Evolutionary conservation across 2,888 invertebrate species (phyloP).

Genomic region (Nudaria mundana): DNA sequence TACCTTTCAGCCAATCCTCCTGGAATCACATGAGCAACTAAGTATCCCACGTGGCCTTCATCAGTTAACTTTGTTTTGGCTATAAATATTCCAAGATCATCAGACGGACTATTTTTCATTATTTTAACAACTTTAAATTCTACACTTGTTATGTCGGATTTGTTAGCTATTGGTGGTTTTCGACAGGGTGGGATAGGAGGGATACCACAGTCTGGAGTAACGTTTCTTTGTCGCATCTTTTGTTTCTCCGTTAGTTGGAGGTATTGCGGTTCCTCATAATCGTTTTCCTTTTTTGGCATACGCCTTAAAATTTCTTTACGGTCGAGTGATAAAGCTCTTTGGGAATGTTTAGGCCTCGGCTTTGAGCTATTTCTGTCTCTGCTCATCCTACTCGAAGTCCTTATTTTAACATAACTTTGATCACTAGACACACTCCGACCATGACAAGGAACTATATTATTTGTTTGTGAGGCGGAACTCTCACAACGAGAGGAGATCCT

Average conservation of each 20-base stretch:
- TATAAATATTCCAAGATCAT: constrained; percentile 87
- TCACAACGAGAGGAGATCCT: constrained; percentile 77
- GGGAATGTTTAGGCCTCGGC: constrained; percentile 61
- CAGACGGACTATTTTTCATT: constrained; percentile 75
- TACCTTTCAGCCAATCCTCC: constrained; percentile 86
- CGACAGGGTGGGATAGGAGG: constrained; percentile 76
- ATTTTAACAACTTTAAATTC: constrained; percentile 80
- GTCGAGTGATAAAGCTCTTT: constrained; percentile 79
- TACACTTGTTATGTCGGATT: constrained; percentile 50
- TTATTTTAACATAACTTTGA: constrained; percentile 62
- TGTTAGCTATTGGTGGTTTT: constrained; percentile 53
- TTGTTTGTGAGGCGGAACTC: constrained; percentile 74
- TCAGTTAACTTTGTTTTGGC: constrained; percentile 83
- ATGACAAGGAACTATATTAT: constrained; percentile 61
- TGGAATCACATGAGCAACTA: constrained; percentile 86
- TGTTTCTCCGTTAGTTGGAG: constrained; percentile 75
- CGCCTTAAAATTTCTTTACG: constrained; percentile 77
- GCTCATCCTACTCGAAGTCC: constrained; percentile 66
- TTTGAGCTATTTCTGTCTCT: constrained; percentile 62
- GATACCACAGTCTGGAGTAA: constrained; percentile 64
- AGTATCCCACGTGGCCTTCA: constrained; percentile 83
- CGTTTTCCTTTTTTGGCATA: constrained; percentile 65
- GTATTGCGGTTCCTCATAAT: constrained; percentile 67
- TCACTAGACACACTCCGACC: constrained; percentile 76
- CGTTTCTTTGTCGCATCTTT: constrained; percentile 71